phyloP scores from a whole-genome alignment of 1,140 invertebrate genomes.

The Eumeta japonica region DNA sequence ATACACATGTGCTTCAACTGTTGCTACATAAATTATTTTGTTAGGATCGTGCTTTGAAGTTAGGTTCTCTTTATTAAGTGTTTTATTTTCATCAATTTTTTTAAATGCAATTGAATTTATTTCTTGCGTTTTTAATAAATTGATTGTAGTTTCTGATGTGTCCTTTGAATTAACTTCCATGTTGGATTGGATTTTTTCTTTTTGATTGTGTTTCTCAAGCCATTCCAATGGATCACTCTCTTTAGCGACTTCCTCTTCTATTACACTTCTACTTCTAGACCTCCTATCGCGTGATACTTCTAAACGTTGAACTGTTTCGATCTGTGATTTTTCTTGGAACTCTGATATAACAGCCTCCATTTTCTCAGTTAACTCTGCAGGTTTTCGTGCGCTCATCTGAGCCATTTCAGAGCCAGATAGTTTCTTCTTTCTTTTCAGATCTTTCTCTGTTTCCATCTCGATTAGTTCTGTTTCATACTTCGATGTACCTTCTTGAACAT shows the following conservation, averaged over 20 bases:
- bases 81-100: conserved; percentile 11
- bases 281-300: conserved; percentile 14
- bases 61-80: conserved; percentile 11
- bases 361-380: conserved; percentile 31
- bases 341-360: conserved; percentile 43
- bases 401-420: conserved; percentile 37
- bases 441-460: neutral
- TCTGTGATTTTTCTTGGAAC: conserved; percentile 30
- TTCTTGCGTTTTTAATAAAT: neutral
- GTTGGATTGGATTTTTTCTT: conserved; percentile 11
- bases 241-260: conserved; percentile 26
- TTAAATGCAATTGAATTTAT: too few relatives aligned
- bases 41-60: conserved; percentile 16
- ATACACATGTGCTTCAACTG: conserved; percentile 42
- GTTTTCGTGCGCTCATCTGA: conserved; percentile 29
- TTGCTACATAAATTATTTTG: conserved; percentile 33
- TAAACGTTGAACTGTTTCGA: too few relatives aligned
- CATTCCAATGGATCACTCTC: conserved; percentile 27
- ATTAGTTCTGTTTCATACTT: neutral
- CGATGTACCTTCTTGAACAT: conserved; percentile 12
- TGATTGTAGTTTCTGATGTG: conserved; percentile 1
- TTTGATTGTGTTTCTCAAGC: conserved; percentile 22
- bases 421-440: conserved; percentile 10
- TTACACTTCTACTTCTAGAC: conserved; percentile 23
- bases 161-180: conserved; percentile 8